These are phyloP conservation scores for Meiosimyza decipiens DNA, from an alignment of 2,888 invertebrate genomes.

Conservation along the genomic window DNA sequence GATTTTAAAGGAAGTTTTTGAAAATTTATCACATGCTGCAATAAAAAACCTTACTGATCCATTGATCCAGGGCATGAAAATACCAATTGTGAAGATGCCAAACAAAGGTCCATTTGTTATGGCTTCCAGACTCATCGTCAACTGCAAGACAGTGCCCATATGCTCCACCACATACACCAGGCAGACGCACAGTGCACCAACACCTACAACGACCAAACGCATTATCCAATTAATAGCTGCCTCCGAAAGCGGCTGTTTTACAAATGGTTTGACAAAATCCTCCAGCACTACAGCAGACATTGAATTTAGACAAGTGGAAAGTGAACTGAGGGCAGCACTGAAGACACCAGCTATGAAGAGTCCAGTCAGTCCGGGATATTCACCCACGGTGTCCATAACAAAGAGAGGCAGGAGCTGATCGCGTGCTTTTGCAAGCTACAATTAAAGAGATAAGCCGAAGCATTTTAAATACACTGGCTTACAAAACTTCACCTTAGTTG, in stretches of 20 bases:
- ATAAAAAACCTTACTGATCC: constrained; percentile 68
- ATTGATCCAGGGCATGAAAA: constrained; percentile 77
- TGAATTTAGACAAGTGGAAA: constrained; percentile 82
- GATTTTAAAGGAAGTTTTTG: background rate
- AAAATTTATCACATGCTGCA: background rate
- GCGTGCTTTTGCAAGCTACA: constrained; percentile 75
- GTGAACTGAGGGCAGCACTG: constrained; percentile 85
- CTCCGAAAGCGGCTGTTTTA: constrained; percentile 70
- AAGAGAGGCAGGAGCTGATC: constrained; percentile 86
- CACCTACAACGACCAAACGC: constrained; percentile 76
- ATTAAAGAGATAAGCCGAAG: constrained; percentile 19
- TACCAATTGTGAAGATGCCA: constrained; percentile 75
- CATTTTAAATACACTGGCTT: background rate
- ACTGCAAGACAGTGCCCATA: constrained; percentile 77
- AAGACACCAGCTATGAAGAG: constrained; percentile 91
- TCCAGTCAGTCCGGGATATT: constrained; percentile 84
- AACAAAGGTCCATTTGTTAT: constrained; percentile 78
- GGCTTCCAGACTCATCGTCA: constrained; percentile 76
- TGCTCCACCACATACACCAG: constrained; percentile 80
- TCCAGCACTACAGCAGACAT: constrained; percentile 81
- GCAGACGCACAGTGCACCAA: constrained; percentile 76
- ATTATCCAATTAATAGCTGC: constrained; percentile 72
- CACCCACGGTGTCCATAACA: constrained; percentile 84
- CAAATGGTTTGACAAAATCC: constrained; percentile 77
- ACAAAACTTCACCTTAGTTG: constrained; percentile 68